Evolutionary conservation across 1,140 invertebrate species (phyloP).

Genomic region (Lethrus apterus): DNA sequence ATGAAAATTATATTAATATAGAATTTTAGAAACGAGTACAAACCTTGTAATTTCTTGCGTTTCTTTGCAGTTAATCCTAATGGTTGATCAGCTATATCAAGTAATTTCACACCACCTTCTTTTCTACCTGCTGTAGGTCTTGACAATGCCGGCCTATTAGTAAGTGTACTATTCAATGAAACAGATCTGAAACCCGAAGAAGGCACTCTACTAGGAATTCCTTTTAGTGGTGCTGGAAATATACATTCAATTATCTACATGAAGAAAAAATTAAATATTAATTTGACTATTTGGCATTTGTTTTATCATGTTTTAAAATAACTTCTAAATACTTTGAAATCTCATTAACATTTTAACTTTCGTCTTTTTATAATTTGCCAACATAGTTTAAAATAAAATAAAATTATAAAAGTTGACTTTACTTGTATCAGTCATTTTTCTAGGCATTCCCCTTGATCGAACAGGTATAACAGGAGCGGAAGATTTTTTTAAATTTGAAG

Average conservation of each 20-base stretch:
- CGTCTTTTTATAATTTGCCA: too few species aligned
- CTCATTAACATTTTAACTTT: too few species aligned
- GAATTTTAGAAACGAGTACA: conserved; percentile 9
- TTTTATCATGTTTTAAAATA: too few species aligned
- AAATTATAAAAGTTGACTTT: conserved; percentile 35
- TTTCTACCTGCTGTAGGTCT: conserved; percentile 57
- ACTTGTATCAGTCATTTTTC: conserved; percentile 95
- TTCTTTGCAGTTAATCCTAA: conserved; percentile 52
- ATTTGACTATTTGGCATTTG: too few species aligned
- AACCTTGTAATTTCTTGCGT: conserved; percentile 54
- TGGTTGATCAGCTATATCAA: conserved; percentile 91
- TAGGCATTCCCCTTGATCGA: conserved; percentile 85
- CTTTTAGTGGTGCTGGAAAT: conserved; percentile 74
- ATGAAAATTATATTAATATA: conserved; percentile 11
- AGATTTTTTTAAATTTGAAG: conserved; percentile 82
- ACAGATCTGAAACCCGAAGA: conserved; percentile 56
- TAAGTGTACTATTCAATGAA: conserved; percentile 45
- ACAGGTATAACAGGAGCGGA: conserved; percentile 84
- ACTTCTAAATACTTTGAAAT: too few species aligned
- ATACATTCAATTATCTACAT: too few species aligned
- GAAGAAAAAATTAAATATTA: too few species aligned
- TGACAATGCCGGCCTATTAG: conserved; percentile 42
- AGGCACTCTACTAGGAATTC: conserved; percentile 75
- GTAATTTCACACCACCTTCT: conserved; percentile 85
- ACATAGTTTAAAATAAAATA: too few species aligned